These are phyloP conservation scores for Heliconius congener DNA, from an alignment of 1,140 invertebrate genomes.

Conservation along the genomic window DNA sequence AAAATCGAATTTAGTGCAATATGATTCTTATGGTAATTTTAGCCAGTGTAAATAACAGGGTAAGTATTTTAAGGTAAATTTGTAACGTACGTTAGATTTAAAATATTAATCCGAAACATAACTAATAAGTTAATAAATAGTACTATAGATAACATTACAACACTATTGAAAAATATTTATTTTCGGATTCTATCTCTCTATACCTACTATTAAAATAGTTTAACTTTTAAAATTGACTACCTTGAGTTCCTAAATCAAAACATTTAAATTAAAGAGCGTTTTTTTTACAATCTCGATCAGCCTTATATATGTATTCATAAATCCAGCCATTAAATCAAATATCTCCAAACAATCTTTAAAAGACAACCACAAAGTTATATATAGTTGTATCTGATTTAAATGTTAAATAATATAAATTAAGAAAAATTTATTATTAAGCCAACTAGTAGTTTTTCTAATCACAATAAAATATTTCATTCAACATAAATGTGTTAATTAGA, in stretches of 20 bases:
- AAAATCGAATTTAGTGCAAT: constrained; percentile 22
- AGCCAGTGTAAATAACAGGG: constrained; percentile 25
- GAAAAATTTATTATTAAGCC: neutral
- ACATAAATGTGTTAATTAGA: no score
- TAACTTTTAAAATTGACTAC: neutral
- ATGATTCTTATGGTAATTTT: constrained; percentile 23
- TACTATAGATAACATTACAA: neutral
- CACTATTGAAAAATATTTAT: neutral
- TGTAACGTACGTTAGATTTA: no score
- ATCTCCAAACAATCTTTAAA: neutral
- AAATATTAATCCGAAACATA: neutral
- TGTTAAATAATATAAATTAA: neutral
- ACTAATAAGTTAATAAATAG: neutral
- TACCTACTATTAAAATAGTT: neutral
- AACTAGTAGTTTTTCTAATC: no score
- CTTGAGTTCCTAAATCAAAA: neutral
- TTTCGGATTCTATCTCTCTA: neutral
- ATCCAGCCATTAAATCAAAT: neutral
- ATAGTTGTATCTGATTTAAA: neutral
- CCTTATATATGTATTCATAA: neutral
- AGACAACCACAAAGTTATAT: neutral
- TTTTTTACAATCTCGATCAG: neutral
- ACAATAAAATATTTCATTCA: no score
- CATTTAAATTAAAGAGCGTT: neutral
- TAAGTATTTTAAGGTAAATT: constrained; percentile 11